These are phyloP conservation scores for Mormyrops boulengeri DNA, from an alignment of 2,797 vertebrate species.

Conservation along the genomic window DNA sequence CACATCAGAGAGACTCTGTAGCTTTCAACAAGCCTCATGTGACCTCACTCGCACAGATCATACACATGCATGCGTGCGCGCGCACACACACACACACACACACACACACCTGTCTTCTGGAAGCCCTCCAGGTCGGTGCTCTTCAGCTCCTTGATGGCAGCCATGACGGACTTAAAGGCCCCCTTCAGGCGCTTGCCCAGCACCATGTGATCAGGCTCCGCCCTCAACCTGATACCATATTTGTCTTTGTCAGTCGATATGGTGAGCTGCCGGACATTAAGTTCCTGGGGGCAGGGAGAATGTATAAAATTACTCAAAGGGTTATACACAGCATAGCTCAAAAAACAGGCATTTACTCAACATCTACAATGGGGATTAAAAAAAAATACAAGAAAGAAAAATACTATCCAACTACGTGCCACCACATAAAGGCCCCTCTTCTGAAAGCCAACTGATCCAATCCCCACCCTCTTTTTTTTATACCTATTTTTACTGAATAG, in stretches of 20 bases:
- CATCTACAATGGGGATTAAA: neutral
- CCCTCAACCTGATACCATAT: conserved; percentile 81
- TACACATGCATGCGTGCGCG: conserved; percentile 68
- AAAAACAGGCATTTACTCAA: neutral
- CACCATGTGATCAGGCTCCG: conserved; percentile 95
- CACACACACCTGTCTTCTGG: conserved; percentile 74
- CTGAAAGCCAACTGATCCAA: neutral
- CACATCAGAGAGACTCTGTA: neutral
- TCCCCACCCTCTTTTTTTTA: neutral
- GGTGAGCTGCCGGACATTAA: conserved; percentile 86
- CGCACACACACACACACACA: conserved; percentile 65
- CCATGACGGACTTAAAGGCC: conserved; percentile 78
- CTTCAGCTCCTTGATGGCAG: conserved; percentile 81
- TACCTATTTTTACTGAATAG: neutral
- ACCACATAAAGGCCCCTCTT: neutral
- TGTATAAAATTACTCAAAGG: neutral
- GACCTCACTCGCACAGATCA: neutral
- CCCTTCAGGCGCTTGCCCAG: conserved; percentile 90
- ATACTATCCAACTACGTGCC: neutral
- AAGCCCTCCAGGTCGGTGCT: conserved; percentile 81
- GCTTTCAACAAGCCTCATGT: neutral
- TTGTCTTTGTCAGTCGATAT: conserved; percentile 85
- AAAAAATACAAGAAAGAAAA: neutral
- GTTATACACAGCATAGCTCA: neutral
- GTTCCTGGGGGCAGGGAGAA: conserved; percentile 62